These are phyloP conservation scores for Muscicapa striata DNA, from an alignment of 2,797 vertebrate species.

Conservation along the genomic window DNA sequence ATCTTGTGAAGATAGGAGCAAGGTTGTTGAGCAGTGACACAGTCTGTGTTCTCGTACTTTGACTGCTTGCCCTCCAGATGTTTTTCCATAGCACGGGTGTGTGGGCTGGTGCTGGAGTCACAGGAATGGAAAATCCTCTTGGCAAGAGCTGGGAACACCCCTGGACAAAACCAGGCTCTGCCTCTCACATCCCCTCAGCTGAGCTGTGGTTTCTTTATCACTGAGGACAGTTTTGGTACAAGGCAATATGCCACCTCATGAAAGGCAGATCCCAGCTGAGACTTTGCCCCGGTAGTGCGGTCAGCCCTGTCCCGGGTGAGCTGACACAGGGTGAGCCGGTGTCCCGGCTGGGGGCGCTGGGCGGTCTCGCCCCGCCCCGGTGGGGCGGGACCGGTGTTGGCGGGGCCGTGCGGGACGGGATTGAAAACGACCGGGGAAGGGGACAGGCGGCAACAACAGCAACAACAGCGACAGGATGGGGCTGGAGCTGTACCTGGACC, in stretches of 20 bases:
- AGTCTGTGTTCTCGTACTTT: rapidly evolving
- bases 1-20: rapidly evolving
- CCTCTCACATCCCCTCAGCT: rapidly evolving
- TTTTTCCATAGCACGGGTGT: rapidly evolving
- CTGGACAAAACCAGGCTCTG: neutral
- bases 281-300: rapidly evolving
- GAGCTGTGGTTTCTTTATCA: neutral
- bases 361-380: neutral
- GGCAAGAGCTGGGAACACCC: neutral
- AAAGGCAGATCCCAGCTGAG: neutral
- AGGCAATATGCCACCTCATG: rapidly evolving
- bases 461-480: neutral
- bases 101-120: neutral
- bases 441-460: no score
- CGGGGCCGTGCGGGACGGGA: no score
- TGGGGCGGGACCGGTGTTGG: no score
- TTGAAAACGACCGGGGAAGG: rapidly evolving
- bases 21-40: rapidly evolving
- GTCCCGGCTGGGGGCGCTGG: neutral
- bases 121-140: neutral
- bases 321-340: no score
- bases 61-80: neutral
- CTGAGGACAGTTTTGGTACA: rapidly evolving
- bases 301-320: rapidly evolving
- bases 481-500: slow-evolving; percentile 23